phyloP scores from a whole-genome alignment of 64 coral and sea anemone species.

The Actinia tenebrosa region DNA sequence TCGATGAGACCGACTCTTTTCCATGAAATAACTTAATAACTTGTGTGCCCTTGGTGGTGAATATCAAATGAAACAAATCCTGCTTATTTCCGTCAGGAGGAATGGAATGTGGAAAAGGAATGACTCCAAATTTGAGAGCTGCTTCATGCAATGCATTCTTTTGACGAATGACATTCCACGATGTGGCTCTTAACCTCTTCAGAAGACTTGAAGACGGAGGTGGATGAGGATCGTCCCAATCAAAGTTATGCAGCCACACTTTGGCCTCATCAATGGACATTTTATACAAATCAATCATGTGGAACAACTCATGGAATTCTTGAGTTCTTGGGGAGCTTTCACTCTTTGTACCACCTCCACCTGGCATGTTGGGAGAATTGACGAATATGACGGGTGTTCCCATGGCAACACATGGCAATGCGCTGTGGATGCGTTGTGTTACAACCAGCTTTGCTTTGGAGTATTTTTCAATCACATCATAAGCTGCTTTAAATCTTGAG shows the following conservation, averaged over 20 bases:
- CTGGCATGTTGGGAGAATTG: neutral
- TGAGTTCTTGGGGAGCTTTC: neutral
- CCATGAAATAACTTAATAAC: neutral
- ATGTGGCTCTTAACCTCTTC: constrained; percentile 25
- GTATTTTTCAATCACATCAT: constrained; percentile 9
- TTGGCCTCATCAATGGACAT: constrained; percentile 6
- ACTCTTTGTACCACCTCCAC: neutral
- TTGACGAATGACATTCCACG: constrained; percentile 25
- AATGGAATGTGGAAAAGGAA: neutral
- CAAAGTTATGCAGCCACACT: neutral
- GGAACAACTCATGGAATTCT: constrained; percentile 1
- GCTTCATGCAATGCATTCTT: neutral
- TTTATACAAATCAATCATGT: neutral
- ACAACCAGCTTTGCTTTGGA: constrained; percentile 9
- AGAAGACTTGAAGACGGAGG: neutral
- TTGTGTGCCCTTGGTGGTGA: neutral
- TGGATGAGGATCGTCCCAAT: constrained; percentile 21
- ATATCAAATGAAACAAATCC: constrained; percentile 23
- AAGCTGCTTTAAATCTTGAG: neutral
- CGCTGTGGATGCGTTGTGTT: constrained; percentile 22
- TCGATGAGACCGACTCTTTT: neutral
- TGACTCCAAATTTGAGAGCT: constrained; percentile 23
- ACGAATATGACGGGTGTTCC: constrained; percentile 23
- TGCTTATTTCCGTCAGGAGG: neutral
- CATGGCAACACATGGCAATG: constrained; percentile 24